These are phyloP conservation scores for Smutsia temminckii DNA, from an alignment of 2,797 vertebrate species.

Conservation along the genomic window DNA sequence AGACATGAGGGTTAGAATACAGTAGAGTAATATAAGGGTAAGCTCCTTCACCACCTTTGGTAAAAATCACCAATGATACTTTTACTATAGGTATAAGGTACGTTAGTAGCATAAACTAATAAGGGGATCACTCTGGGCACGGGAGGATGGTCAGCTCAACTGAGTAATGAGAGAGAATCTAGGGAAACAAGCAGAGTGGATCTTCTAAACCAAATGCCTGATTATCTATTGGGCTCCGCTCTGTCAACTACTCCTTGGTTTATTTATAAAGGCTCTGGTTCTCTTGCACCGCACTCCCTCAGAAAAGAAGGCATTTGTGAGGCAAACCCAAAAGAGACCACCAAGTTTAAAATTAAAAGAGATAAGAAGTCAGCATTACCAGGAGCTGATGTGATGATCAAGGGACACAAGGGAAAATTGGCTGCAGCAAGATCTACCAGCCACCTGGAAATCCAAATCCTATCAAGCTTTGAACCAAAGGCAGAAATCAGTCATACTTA, in stretches of 20 bases:
- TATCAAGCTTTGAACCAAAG: neutral
- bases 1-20: neutral
- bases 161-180: neutral
- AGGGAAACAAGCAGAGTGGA: neutral
- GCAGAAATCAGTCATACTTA: neutral
- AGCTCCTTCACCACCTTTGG: neutral
- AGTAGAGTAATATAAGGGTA: neutral
- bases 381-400: neutral
- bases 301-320: neutral
- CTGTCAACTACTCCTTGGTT: neutral
- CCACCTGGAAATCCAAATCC: neutral
- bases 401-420: neutral
- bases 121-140: neutral
- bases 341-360: neutral
- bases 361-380: neutral
- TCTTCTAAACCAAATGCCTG: neutral
- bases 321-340: neutral
- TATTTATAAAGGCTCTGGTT: neutral
- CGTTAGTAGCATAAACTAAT: neutral
- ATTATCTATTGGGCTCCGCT: neutral
- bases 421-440: neutral
- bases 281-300: neutral
- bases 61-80: neutral
- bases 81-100: neutral
- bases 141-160: neutral